Evolutionary conservation across 2,888 invertebrate species (phyloP), one percentile per base, ranked within the genome.

Genomic region (Hydroisotoma schaefferi): DNA sequence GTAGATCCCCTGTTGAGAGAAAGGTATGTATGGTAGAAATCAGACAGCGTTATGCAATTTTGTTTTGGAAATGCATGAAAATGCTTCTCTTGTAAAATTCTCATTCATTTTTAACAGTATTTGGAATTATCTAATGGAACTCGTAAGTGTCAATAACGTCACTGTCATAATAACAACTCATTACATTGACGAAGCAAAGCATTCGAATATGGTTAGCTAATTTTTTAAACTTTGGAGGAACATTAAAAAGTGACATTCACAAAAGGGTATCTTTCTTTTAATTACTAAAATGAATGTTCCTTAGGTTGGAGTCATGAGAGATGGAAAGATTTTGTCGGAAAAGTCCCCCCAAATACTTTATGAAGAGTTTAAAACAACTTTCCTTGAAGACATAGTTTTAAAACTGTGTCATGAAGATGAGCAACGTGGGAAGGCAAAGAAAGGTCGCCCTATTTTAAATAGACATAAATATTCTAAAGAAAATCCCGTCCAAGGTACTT

Each of bases 331-430:
- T 10, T 37, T 63, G 2, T 28, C 40, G 20, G 63, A 63, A 38
- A 43, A 57, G 5, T 27, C 47, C 49, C 63, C 63, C 12, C 23
- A 48, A 12, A 5, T n/a, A 2, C 27, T 63, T 2, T 15, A 58
- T 26, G 37, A 28, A 22, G 10, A 51, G 26, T 44, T 56, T 51
- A 46, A 63, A 12, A 38, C 54, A n/a, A 48, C 47, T 22, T 40
- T 54, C 15, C 38, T 63, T 10, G 63, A 59, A 47, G 46, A 63
- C 20, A 49, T 63, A n/a, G 63, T 63, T 15, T 53, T 63, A 15
- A 10, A 37, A 28, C 53, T 63, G 22, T 63, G 59, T 20, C 53
- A 55, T 10, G n/a, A 29, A 40, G 63, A 63, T 38, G 56, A 61
- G 15, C 3, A 23, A 5, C 12, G 20, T 12, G 46, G 46, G 25